Evolutionary conservation across 2,797 vertebrate genomes (phyloP).

Genomic region (Protonibea diacanthus): DNA sequence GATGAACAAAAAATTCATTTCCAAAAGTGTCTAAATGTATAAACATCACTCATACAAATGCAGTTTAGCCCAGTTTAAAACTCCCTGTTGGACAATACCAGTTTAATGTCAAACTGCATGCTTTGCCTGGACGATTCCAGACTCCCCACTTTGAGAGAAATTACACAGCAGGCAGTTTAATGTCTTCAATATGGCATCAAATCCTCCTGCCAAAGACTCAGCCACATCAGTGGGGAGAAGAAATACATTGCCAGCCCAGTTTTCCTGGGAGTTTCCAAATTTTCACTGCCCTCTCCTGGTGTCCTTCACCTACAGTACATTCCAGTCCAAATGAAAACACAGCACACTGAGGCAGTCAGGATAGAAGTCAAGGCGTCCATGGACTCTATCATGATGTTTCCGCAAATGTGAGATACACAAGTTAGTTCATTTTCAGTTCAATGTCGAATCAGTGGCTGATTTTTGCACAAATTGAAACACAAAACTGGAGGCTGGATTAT

Average conservation of each 20-base stretch:
- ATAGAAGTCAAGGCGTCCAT: not conserved
- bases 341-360: not conserved
- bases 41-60: not conserved
- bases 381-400: not conserved
- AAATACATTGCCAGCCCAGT: slow-evolving; percentile 17
- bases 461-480: not conserved
- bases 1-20: not conserved
- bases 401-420: not conserved
- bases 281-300: slow-evolving; percentile 44
- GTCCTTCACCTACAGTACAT: not conserved
- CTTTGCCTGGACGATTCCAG: slow-evolving; percentile 13
- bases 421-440: not conserved
- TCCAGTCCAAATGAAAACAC: slow-evolving; percentile 12
- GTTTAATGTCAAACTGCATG: slow-evolving; percentile 14
- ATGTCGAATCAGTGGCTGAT: not conserved
- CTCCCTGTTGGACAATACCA: not conserved
- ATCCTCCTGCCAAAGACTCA: slow-evolving; percentile 39
- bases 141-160: slow-evolving; percentile 33
- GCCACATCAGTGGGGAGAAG: slow-evolving; percentile 38
- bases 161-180: slow-evolving; percentile 47
- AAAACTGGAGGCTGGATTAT: not conserved
- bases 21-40: not conserved
- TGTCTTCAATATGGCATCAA: slow-evolving; percentile 55
- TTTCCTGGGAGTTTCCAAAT: slow-evolving; percentile 24
- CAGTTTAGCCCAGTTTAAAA: slow-evolving; percentile 3